Conservation (phyloP, 2,888 invertebrate species). For the Fabriciana adippe region DNA sequence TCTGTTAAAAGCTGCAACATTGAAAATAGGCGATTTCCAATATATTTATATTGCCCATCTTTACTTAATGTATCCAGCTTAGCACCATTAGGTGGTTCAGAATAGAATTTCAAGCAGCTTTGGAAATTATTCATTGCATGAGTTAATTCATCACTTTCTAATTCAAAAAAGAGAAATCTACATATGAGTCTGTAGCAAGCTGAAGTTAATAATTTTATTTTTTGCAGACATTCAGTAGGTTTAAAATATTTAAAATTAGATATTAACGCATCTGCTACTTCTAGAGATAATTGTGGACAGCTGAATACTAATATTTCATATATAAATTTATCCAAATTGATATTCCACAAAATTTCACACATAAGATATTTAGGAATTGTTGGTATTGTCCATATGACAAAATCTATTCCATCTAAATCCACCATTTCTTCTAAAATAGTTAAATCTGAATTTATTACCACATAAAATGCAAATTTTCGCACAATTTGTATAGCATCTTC, state of each 20-base stretch:
- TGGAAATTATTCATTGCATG: conserved; percentile 54
- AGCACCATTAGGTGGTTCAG: conserved; percentile 59
- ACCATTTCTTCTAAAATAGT: conserved; percentile 57
- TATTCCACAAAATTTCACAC: conserved; percentile 68
- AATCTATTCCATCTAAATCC: conserved; percentile 60
- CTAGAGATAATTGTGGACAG: conserved; percentile 59
- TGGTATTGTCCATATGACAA: conserved; percentile 65
- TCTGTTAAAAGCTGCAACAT: conserved; percentile 47
- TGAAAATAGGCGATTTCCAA: conserved; percentile 56
- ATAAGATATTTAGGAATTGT: conserved; percentile 64
- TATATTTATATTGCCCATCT: conserved; percentile 60
- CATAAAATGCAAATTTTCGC: conserved; percentile 64
- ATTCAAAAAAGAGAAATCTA: conserved; percentile 58
- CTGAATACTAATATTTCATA: conserved; percentile 62
- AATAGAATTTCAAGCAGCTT: conserved; percentile 60
- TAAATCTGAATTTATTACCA: conserved; percentile 66
- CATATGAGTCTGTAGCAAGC: conserved; percentile 61
- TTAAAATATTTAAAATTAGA: conserved; percentile 63
- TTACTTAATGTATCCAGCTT: conserved; percentile 53
- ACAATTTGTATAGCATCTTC: conserved; percentile 45
- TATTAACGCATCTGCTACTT: conserved; percentile 60
- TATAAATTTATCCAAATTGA: conserved; percentile 62
- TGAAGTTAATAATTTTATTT: conserved; percentile 52
- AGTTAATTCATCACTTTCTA: conserved; percentile 47
- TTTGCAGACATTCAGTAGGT: conserved; percentile 57